Base-by-base conservation (phyloP, 1,140 invertebrate species). In the Heliothis subflexa region DNA sequence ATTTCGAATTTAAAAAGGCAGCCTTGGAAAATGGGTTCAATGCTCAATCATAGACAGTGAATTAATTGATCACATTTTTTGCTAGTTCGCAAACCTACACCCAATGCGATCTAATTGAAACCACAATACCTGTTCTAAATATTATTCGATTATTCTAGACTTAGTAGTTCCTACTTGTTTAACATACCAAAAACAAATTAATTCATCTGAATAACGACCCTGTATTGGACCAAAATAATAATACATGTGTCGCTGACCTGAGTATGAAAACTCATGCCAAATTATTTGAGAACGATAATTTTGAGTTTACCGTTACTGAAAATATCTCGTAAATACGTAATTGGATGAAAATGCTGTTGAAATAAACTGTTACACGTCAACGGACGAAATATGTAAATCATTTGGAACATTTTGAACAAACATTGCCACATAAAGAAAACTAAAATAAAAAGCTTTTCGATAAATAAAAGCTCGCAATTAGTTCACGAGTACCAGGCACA, bases 401-500 rank as follows among this genome's bases (percentile, higher is more conserved):
- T 54, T 40, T 40, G 33, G 33, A 40, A 40, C 33, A 40, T 40
- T 40, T 40, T 7, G 33, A 40, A 40, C 33, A 40, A 9, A 40
- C 3, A 40, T 40, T 40, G 33, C 9, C 33, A 40, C 5, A 40
- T 40, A 40, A 40, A 40, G 4, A 40, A 40, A 40, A 40, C 33
- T 40, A 40, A 40, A 40, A 40, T 9, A 62, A 71, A 71, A n/a
- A 71, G 68, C 50, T 71, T 71, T 14, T 7, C 45, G 16, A 59
- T 62, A 55, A 70, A 57, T 16, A 57, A 66, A 80, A 77, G 74
- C 66, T 77, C 47, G 16, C 40, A 81, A 78, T 57, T 71, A 61
- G 62, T 76, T 70, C 64, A 52, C 66, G 45, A 21, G 76, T 81
- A 81, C 75, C 62, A 81, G 76, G 80, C 76, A 14, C n/a, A 47